Evolutionary conservation across 2,888 invertebrate species (phyloP), one percentile per base, ranked within the genome.

Genomic region (Thumatha senex): DNA sequence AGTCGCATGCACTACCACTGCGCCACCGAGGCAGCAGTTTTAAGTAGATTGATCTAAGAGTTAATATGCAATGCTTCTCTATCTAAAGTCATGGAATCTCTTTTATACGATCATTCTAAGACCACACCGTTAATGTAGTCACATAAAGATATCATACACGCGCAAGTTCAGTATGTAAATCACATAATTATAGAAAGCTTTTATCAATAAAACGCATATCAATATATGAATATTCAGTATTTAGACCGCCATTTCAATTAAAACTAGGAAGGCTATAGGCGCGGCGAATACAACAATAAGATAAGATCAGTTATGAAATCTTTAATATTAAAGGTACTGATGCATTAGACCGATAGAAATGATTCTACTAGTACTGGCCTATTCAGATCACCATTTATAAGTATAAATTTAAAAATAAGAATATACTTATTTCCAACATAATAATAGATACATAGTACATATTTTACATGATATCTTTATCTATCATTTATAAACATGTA

Each of bases 261-360:
- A 70, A 67, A 58, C 61, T 61, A 70, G 74, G 71, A 72, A 75
- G 69, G 61, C 43, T 60, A 53, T 54, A 68, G 63, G 65, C 56
- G 72, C 66, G 67, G 61, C 51, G 51, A 51, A 46, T 53, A 67
- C 56, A 66, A 53, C 63, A 64, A 62, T 58, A 54, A 62, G 76
- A 77, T 76, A 68, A 68, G 63, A 79, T 77, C 74, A 35, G 67
- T 73, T 74, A 75, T 70, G 78, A 78, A 79, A 80, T 70, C 63
- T 65, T 65, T 63, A 66, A 63, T 67, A 63, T 63, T 69, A 60
- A 64, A 63, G 51, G 52, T 29, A 29, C 38, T 14, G 7, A 35
- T 13, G 24, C 46, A 46, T 33, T 33, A 33, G 5, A 12, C 1
- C 30, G 36, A 14, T 44, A 0, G n/a, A 18, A 43, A 24, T 24